Conservation (phyloP, 1,140 invertebrate species). For the Argopecten irradians region DNA sequence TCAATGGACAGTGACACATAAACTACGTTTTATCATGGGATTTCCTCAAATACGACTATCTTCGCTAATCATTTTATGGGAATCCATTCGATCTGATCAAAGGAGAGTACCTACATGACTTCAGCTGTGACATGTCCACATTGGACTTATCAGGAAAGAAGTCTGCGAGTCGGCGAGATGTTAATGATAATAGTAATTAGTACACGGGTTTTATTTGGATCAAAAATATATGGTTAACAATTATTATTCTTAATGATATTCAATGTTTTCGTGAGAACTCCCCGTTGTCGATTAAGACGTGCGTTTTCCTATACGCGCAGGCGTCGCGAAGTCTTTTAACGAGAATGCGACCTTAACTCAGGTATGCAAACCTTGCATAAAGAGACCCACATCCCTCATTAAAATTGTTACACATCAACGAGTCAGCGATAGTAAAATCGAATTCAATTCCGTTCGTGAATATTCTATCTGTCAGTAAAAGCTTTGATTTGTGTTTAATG, state of each 20-base stretch:
- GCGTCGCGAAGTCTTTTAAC: neutral
- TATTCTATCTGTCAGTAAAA: too few species aligned
- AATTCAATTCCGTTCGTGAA: too few species aligned
- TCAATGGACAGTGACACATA: neutral
- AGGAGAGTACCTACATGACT: neutral
- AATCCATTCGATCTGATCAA: neutral
- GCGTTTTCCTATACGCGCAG: neutral
- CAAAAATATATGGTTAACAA: too few species aligned
- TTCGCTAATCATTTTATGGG: neutral
- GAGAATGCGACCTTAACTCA: neutral
- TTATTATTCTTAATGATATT: neutral
- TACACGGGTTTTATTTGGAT: too few species aligned
- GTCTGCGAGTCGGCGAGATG: too few species aligned
- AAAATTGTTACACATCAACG: neutral
- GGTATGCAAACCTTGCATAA: neutral
- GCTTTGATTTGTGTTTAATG: too few species aligned
- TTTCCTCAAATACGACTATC: neutral
- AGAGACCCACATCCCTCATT: neutral
- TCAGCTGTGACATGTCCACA: neutral
- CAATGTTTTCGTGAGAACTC: neutral
- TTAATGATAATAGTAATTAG: too few species aligned
- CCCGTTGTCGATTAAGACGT: neutral
- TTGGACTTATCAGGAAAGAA: too few species aligned
- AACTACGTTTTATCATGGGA: neutral
- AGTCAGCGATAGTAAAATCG: neutral